phyloP scores from a whole-genome alignment of 2,113 vertebrate species.

The Dicaeum eximium region DNA sequence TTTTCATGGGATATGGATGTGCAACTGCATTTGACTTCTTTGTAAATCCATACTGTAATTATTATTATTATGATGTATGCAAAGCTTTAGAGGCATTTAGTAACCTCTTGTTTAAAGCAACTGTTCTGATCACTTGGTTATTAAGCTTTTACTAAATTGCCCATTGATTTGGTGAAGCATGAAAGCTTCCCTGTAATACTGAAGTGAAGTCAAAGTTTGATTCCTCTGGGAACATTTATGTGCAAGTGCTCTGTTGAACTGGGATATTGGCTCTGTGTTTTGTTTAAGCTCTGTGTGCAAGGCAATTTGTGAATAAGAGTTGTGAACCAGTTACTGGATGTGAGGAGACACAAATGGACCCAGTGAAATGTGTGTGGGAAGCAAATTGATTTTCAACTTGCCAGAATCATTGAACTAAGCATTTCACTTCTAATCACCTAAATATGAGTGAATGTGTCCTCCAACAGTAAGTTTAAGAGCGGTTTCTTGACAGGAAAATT shows the following conservation, averaged over 20 bases:
- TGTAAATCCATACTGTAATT: background rate
- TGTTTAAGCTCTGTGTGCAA: background rate
- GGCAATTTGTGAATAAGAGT: background rate
- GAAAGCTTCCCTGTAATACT: background rate
- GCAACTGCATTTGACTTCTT: background rate
- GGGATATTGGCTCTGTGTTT: background rate
- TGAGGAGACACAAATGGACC: background rate
- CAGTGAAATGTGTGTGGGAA: background rate
- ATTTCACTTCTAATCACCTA: background rate
- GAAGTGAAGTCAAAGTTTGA: background rate
- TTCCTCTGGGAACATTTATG: background rate
- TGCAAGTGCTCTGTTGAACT: background rate
- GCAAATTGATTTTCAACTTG: background rate
- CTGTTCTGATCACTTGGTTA: background rate
- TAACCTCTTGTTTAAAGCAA: background rate
- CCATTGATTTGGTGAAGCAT: background rate
- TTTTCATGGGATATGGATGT: background rate
- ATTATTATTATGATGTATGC: background rate
- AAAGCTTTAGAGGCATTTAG: background rate
- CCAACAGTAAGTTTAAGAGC: background rate
- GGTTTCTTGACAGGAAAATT: background rate
- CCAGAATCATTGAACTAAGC: background rate
- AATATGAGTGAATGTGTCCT: background rate
- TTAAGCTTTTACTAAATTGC: background rate
- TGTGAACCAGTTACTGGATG: background rate